phyloP scores from a whole-genome alignment of 2,888 invertebrate species.

The Calameuta pallipes region DNA sequence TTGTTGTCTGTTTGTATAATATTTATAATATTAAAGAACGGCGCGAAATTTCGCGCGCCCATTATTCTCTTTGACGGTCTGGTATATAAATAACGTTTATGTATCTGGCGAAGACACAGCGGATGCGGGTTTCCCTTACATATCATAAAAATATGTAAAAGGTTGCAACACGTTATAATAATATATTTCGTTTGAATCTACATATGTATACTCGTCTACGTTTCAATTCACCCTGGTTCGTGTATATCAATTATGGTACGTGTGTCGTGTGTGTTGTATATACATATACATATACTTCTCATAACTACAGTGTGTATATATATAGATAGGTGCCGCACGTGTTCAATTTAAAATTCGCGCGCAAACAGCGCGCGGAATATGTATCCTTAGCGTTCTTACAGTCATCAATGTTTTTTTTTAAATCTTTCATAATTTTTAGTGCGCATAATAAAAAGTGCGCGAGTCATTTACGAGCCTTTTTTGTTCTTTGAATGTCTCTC shows the following conservation, averaged over 20 bases:
- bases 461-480: neutral
- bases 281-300: neutral
- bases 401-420: neutral
- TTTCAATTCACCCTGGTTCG: conserved; percentile 9
- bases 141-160: neutral
- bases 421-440: neutral
- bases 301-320: conserved; percentile 25
- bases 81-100: neutral
- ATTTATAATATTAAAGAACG: neutral
- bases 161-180: neutral
- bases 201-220: neutral
- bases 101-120: neutral
- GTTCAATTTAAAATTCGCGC: neutral
- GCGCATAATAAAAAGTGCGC: neutral
- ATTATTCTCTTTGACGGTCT: neutral
- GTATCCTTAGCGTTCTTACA: conserved; percentile 9
- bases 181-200: neutral
- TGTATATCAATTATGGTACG: neutral
- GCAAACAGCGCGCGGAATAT: neutral
- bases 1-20: neutral
- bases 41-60: neutral
- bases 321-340: neutral
- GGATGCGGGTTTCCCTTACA: neutral
- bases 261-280: neutral
- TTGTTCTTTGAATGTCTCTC: conserved; percentile 9